Base-by-base conservation (phyloP, 2,113 vertebrate species). In the Bubalus kerabau region DNA sequence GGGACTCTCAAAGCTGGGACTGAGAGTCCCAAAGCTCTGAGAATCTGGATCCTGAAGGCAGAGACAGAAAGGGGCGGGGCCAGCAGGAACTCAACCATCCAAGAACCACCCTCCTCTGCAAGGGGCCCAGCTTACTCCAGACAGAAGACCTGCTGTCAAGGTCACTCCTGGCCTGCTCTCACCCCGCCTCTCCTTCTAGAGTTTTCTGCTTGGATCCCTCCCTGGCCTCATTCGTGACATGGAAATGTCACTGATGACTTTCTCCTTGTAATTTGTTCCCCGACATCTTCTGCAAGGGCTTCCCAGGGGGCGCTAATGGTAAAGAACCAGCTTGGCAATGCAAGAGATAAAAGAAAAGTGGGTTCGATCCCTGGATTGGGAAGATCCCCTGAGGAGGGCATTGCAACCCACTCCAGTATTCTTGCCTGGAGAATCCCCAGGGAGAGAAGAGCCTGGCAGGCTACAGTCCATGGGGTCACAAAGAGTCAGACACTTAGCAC, bases 81-180 rank as follows among this genome's bases (percentile, higher is more conserved):
- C 4, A 11, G 16, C 21, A 83, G 7, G 24, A 57, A n/a, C 24
- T 43, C 26, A 17, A 2, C 7, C 15, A 13, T 19, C 74, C 14
- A 13, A 54, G 85, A 92, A 32, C 36, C 13, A 6, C 26, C 46
- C 5, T 7, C 13, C 52, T 71, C 74, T 67, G 67, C 56, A 36
- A 94, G 92, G 90, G 17, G 90, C 8, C 60, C 71, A 52, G 87
- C 90, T 62, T 36, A 87, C 74, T 96, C 89, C 89, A 94, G 28
- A 5, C 17, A 60, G 96, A 95, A 96, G 97, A 95, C 82, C 97
- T 78, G 40, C 62, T 60, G 60, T 95, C 74, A 56, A 81, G 85
- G 91, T 90, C 76, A 56, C 43, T 40, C 90, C 95, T 87, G 90
- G 92, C 95, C 95, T 96, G 64, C 76, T 67, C 83, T 97, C 96